Evolutionary conservation across 2,888 invertebrate genomes (phyloP).

Genomic region (Stenoptilia bipunctidactyla): DNA sequence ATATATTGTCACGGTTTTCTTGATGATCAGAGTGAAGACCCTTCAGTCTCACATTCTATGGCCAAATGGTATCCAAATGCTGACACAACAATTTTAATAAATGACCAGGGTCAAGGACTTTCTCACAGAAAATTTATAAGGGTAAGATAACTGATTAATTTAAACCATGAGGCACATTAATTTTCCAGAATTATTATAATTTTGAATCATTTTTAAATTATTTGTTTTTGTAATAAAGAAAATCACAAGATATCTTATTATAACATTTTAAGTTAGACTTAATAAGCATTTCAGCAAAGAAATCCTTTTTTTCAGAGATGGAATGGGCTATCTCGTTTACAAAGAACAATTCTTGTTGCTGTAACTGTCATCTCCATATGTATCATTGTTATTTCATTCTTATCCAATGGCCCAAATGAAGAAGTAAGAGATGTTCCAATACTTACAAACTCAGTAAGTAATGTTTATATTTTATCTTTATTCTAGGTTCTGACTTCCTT

Average conservation of each 20-base stretch:
- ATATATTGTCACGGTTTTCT: too few relatives aligned
- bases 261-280: too few relatives aligned
- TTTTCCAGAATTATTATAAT: too few relatives aligned
- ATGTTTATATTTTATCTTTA: too few relatives aligned
- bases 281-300: too few relatives aligned
- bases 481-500: too few relatives aligned
- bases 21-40: background rate
- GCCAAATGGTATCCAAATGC: constrained; percentile 5
- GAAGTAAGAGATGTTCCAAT: background rate
- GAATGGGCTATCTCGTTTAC: constrained; percentile 88
- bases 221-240: too few relatives aligned
- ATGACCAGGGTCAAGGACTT: constrained; percentile 23
- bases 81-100: constrained; percentile 15
- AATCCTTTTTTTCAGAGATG: constrained; percentile 76
- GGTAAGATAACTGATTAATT: too few relatives aligned
- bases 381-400: constrained; percentile 72
- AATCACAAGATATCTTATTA: too few relatives aligned
- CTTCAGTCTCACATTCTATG: background rate
- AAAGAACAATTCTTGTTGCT: constrained; percentile 75
- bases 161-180: too few relatives aligned
- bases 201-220: too few relatives aligned
- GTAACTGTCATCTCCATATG: constrained; percentile 73
- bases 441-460: too few relatives aligned
- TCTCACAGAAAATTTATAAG: constrained; percentile 50
- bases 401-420: constrained; percentile 34